phyloP scores from a whole-genome alignment of 2,113 vertebrate species.

The Nanorana parkeri region DNA sequence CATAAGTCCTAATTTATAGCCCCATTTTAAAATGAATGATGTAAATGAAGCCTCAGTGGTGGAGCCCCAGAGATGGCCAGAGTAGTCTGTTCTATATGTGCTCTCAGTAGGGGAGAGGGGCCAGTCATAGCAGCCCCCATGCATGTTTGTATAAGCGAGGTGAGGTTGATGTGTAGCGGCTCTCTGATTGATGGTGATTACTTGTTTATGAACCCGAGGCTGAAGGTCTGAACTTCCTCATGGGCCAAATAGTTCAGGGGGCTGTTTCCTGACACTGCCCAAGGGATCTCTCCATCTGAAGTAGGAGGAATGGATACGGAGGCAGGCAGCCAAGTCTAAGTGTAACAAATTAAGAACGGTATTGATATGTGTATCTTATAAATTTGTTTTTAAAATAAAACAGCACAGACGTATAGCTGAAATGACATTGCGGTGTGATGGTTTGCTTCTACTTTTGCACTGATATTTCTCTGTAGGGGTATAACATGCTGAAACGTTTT shows the following conservation, averaged over 20 bases:
- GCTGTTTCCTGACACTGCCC: conserved; percentile 85
- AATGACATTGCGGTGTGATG: conserved; percentile 14
- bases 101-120: conserved; percentile 73
- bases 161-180: conserved; percentile 77
- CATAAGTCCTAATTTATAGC: conserved; percentile 81
- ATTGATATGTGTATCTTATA: conserved; percentile 11
- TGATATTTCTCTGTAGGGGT: not conserved
- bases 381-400: conserved; percentile 29
- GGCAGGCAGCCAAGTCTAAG: conserved; percentile 28
- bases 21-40: conserved; percentile 79
- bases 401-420: not conserved
- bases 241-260: conserved; percentile 77
- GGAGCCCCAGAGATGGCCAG: conserved; percentile 63
- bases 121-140: conserved; percentile 10
- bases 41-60: conserved; percentile 69
- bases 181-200: conserved; percentile 83
- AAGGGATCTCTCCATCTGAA: conserved; percentile 54
- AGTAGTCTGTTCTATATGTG: conserved; percentile 79
- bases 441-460: not conserved
- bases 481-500: not conserved
- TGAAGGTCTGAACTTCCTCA: conserved; percentile 86
- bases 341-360: conserved; percentile 26
- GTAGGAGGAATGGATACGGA: conserved; percentile 26
- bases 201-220: conserved; percentile 87
- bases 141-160: conserved; percentile 58